phyloP scores from a whole-genome alignment of 2,113 vertebrate species.

The Speoplatyrhinus poulsoni region DNA sequence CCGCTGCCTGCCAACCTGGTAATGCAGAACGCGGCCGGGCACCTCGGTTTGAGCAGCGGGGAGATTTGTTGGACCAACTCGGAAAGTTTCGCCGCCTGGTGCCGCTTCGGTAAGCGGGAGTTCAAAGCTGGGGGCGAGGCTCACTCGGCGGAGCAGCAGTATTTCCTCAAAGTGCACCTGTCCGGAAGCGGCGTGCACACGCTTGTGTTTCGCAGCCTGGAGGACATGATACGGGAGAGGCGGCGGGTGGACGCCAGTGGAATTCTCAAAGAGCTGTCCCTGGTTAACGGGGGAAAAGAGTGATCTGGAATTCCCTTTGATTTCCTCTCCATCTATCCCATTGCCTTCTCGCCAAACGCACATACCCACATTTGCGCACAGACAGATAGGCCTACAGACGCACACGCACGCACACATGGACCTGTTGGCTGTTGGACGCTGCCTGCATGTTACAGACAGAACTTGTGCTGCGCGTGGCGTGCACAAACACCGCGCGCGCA shows the following conservation, averaged over 20 bases:
- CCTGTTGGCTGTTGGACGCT: constrained; percentile 67
- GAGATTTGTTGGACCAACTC: constrained; percentile 99
- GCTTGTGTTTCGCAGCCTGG: constrained; percentile 91
- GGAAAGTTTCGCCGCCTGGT: constrained; percentile 99
- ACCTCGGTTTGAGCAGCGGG: constrained; percentile 90
- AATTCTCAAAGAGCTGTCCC: constrained; percentile 89
- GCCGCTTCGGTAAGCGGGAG: constrained; percentile 97
- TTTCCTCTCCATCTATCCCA: constrained; percentile 20
- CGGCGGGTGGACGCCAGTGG: constrained; percentile 93
- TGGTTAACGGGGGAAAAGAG: constrained; percentile 86
- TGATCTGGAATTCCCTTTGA: constrained; percentile 67
- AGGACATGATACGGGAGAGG: constrained; percentile 96
- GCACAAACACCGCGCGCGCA: constrained; percentile 1
- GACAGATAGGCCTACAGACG: not conserved
- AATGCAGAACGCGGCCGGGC: constrained; percentile 95
- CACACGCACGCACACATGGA: constrained; percentile 55
- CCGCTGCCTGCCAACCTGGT: constrained; percentile 93
- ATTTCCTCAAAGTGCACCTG: constrained; percentile 94
- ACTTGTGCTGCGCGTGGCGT: constrained; percentile 46
- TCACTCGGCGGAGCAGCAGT: constrained; percentile 86
- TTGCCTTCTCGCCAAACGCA: constrained; percentile 28
- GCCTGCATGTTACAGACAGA: constrained; percentile 50
- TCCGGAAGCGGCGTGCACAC: constrained; percentile 90
- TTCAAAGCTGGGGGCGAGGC: constrained; percentile 96
- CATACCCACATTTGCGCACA: not conserved